Evolutionary conservation across 2,797 vertebrate genomes (phyloP).

Genomic region (Tiaroga cobitis): DNA sequence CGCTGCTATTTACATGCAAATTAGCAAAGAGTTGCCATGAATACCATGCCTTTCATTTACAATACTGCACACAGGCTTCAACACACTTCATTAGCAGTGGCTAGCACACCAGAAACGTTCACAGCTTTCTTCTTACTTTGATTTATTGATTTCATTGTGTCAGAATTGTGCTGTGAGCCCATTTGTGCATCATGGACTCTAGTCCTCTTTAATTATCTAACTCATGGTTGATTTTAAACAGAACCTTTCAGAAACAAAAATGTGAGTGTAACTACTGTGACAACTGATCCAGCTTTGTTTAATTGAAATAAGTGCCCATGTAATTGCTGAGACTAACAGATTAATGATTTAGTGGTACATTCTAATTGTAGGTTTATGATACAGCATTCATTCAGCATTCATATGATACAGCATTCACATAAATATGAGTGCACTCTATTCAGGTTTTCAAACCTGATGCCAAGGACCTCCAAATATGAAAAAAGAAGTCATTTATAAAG

Average conservation of each 20-base stretch:
- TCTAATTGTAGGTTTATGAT: background rate
- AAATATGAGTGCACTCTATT: background rate
- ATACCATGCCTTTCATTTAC: conserved; percentile 36
- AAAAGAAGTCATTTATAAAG: background rate
- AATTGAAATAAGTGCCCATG: background rate
- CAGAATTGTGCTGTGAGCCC: background rate
- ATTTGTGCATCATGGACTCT: conserved; percentile 14
- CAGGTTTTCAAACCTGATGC: background rate
- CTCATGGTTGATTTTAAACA: conserved; percentile 3
- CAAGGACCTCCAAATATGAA: background rate
- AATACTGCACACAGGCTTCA: background rate
- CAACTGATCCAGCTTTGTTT: conserved; percentile 38
- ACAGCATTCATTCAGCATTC: no score
- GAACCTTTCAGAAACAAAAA: background rate
- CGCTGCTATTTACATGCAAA: conserved; percentile 33
- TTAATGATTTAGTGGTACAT: background rate
- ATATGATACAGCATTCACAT: no score
- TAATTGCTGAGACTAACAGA: background rate
- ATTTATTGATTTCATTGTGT: conserved; percentile 61
- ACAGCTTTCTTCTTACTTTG: conserved; percentile 18
- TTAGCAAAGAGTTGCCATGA: background rate
- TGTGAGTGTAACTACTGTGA: background rate
- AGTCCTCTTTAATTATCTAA: background rate
- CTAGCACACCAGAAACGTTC: background rate
- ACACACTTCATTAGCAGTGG: conserved; percentile 3